Evolutionary conservation across 2,113 vertebrate species (phyloP).

Genomic region (Nibea coibor): DNA sequence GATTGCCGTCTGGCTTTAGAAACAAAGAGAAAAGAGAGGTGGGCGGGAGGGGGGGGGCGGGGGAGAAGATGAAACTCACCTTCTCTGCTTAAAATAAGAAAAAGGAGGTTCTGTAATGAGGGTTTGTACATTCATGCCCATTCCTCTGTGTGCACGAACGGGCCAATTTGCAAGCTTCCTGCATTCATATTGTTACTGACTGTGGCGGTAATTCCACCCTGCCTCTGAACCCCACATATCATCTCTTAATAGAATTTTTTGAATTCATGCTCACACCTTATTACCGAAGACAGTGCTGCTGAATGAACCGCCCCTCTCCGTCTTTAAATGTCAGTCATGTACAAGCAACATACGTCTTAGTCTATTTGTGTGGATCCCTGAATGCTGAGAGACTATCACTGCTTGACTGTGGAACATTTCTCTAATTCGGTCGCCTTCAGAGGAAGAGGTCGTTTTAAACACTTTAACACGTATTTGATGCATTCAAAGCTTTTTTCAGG

Average conservation of each 20-base stretch:
- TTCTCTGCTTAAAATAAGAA: constrained; percentile 56
- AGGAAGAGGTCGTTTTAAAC: background rate
- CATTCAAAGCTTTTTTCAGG: background rate
- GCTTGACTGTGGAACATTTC: constrained; percentile 2
- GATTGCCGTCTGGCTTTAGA: constrained; percentile 51
- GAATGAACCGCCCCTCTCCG: constrained; percentile 28
- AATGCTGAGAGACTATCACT: constrained; percentile 8
- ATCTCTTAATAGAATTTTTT: constrained; percentile 66
- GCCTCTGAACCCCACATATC: constrained; percentile 58
- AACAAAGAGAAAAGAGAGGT: background rate
- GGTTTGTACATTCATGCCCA: constrained; percentile 70
- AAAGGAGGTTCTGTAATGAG: constrained; percentile 68
- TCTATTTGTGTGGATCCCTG: constrained; percentile 30
- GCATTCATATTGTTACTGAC: constrained; percentile 59
- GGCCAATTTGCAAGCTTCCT: constrained; percentile 62
- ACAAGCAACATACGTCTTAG: constrained; percentile 35
- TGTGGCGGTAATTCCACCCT: constrained; percentile 63
- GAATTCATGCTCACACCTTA: constrained; percentile 70
- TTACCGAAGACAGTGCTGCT: constrained; percentile 45
- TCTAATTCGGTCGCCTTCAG: constrained; percentile 19
- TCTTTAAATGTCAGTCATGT: constrained; percentile 53
- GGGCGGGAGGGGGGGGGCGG: background rate
- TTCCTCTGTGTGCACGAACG: constrained; percentile 58
- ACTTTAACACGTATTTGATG: background rate
- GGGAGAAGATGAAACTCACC: constrained; percentile 5